phyloP scores from a whole-genome alignment of 2,113 vertebrate species.

The Microtus oregoni region DNA sequence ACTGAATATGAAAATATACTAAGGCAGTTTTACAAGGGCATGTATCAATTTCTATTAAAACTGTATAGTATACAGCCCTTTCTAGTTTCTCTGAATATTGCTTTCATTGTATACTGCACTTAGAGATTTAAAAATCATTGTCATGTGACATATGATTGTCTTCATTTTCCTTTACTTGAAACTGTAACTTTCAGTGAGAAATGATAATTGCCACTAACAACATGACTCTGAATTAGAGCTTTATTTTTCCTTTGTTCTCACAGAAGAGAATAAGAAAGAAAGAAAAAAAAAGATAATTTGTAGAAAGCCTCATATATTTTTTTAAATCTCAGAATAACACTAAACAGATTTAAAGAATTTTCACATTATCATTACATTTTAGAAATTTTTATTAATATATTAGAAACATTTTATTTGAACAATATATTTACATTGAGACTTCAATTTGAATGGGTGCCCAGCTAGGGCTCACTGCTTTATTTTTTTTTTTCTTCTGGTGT shows the following conservation, averaged over 20 bases:
- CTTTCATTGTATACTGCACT: not conserved
- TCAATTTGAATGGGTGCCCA: not conserved
- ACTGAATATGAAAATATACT: not conserved
- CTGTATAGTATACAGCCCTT: not conserved
- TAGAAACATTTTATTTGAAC: not conserved
- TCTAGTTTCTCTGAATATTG: not conserved
- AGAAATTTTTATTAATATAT: not conserved
- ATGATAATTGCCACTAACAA: constrained; percentile 43
- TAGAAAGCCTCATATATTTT: not conserved
- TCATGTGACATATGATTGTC: not conserved
- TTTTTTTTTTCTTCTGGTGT: not conserved
- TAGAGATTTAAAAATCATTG: not conserved
- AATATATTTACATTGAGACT: not conserved
- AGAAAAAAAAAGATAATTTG: not conserved
- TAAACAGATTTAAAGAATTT: not conserved
- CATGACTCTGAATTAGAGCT: not conserved
- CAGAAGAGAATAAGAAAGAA: not conserved
- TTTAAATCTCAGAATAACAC: not conserved
- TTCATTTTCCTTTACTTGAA: not conserved
- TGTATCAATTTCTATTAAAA: not conserved
- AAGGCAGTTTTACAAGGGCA: not conserved
- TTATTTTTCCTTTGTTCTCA: constrained; percentile 4
- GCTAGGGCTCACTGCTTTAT: not conserved
- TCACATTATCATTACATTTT: not conserved
- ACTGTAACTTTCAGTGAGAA: constrained; percentile 42